Evolutionary conservation across 1,140 invertebrate genomes (phyloP).

Genomic region (Euglossa dilemma): DNA sequence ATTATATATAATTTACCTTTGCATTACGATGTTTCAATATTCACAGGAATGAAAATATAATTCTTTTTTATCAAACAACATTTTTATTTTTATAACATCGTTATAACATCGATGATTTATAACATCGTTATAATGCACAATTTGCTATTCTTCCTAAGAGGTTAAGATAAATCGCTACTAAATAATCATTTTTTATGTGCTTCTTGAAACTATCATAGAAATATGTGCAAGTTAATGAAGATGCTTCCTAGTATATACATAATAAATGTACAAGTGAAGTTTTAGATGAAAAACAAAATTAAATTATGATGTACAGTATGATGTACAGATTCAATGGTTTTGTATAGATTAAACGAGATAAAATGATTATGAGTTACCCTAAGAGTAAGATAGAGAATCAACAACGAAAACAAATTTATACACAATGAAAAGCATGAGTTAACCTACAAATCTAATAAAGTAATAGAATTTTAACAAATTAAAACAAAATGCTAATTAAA

Average conservation of each 20-base stretch:
- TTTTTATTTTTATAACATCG: not conserved
- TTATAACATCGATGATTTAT: no score
- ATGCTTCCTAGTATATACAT: not conserved
- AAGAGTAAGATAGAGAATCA: not conserved
- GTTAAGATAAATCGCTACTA: no score
- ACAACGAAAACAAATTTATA: not conserved
- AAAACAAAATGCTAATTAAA: slow-evolving; percentile 26
- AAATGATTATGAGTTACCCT: not conserved
- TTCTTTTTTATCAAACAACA: not conserved
- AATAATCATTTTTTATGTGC: no score
- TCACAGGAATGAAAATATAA: not conserved
- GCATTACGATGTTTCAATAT: not conserved
- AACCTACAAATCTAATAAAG: slow-evolving; percentile 29
- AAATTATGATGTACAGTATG: not conserved
- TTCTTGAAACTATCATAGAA: not conserved
- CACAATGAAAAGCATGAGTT: not conserved
- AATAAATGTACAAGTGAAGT: not conserved
- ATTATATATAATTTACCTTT: no score
- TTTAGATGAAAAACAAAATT: not conserved
- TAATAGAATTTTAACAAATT: slow-evolving; percentile 7
- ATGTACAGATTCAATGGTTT: slow-evolving; percentile 35
- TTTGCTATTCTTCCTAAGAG: not conserved
- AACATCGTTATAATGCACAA: not conserved
- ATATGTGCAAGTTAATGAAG: not conserved
- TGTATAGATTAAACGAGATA: slow-evolving; percentile 9